These are phyloP conservation scores for Venusia cambrica DNA, from an alignment of 2,888 invertebrate genomes.

Conservation along the genomic window DNA sequence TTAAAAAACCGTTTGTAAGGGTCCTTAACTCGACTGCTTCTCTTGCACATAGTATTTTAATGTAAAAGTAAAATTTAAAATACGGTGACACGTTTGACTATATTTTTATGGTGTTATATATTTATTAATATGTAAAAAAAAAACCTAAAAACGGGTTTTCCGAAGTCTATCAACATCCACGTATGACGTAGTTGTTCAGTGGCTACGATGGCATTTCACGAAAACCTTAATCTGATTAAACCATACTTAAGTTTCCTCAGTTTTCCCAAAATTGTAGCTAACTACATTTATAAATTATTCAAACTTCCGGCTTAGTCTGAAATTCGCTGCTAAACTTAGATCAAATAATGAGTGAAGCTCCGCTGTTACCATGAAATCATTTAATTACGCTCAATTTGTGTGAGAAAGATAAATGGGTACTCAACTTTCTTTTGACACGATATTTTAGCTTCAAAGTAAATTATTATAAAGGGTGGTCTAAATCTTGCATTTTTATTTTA, in stretches of 20 bases:
- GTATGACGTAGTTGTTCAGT: slow-evolving; percentile 1
- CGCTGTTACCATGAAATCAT: slow-evolving; percentile 12
- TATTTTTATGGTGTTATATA: no score
- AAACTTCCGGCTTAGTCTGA: slow-evolving; percentile 16
- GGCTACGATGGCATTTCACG: slow-evolving; percentile 1
- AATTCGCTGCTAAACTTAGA: slow-evolving; percentile 15
- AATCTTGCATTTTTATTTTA: no score
- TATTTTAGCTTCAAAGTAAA: slow-evolving; percentile 3
- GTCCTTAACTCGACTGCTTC: no score
- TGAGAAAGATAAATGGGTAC: slow-evolving; percentile 6
- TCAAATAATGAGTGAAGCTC: slow-evolving; percentile 10
- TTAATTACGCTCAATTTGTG: slow-evolving; percentile 12
- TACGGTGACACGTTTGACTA: no score
- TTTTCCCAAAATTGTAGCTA: slow-evolving; percentile 10
- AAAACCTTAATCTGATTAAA: slow-evolving; percentile 15
- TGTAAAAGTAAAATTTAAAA: no score
- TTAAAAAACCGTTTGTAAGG: no score
- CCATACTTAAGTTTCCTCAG: slow-evolving; percentile 15
- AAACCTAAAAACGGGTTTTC: no score
- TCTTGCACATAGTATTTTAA: no score
- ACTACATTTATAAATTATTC: slow-evolving; percentile 14
- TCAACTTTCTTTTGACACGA: slow-evolving; percentile 1
- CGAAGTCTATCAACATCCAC: no score
- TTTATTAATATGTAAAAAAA: no score
- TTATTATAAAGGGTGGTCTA: not conserved